Base-by-base conservation (phyloP, 2,113 vertebrate genomes). In the Junco hyemalis region DNA sequence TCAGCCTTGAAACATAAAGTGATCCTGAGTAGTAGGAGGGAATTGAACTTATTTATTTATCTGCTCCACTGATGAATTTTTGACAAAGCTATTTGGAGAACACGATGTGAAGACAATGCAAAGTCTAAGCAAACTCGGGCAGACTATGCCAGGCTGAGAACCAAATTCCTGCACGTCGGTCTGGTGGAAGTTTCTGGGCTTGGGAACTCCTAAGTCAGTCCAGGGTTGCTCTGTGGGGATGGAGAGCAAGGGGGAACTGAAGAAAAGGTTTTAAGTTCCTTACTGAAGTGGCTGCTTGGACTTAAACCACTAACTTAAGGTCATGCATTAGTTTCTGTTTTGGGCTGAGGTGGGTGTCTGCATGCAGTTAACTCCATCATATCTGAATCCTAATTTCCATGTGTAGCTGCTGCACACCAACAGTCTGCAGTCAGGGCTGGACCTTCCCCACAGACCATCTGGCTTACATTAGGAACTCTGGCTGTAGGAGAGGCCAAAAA, bases 201-300 rank as follows among this genome's bases (percentile, higher is more conserved):
- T 56, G n/a, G 36, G 45, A 81, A 15, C 20, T 45, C 42, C 28
- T 38, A 5, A 69, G 6, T 56, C 31, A 69, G 26, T 19, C 21
- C 50, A 48, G 51, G 19, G 9, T 10, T 40, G 14, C 9, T 87
- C 21, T 0, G 0, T 59, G 44, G 24, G 56, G 29, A 74, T 28
- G 35, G 16, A 70, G n/a, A 48, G 18, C 12, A 74, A 76, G 44
- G 71, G 18, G 7, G 16, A 87, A 60, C 16, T 23, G 69, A 60
- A 81, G 23, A 78, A 92, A 83, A 45, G 4, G 12, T 38, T 38
- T 38, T 73, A 57, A 74, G 13, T 44, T 84, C 18, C 69, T 54
- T 19, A 28, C 26, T 63, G 12, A 59, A 77, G 33, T 33, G 18
- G 12, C 11, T 78, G 2, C 47, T 88, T 81, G 38, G 14, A 42